These are phyloP conservation scores for Aphidius gifuensis DNA, from an alignment of 1,140 invertebrate species.

Conservation along the genomic window DNA sequence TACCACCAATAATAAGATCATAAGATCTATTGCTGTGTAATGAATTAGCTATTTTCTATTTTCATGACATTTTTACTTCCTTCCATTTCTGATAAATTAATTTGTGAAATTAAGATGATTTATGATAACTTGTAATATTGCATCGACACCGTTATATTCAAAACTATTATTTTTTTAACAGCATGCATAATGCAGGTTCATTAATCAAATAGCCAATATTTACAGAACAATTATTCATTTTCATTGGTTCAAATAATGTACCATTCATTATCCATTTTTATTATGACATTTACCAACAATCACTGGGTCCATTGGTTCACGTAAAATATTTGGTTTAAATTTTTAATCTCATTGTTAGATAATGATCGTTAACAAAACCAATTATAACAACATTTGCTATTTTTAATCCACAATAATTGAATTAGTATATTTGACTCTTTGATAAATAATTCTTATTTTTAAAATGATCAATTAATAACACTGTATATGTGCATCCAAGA, in stretches of 20 bases:
- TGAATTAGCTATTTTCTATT: too few relatives aligned
- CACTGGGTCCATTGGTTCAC: slow-evolving; percentile 24
- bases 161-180: too few relatives aligned
- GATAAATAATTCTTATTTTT: slow-evolving; percentile 30
- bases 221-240: slow-evolving; percentile 28
- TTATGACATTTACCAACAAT: slow-evolving; percentile 31
- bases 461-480: slow-evolving; percentile 27
- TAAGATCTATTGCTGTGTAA: too few relatives aligned
- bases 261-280: slow-evolving; percentile 12
- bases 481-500: slow-evolving; percentile 30
- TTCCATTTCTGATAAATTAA: neutral
- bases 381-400: slow-evolving; percentile 33
- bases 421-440: slow-evolving; percentile 19
- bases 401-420: slow-evolving; percentile 30
- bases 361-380: slow-evolving; percentile 23
- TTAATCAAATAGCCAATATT: slow-evolving; percentile 30
- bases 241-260: slow-evolving; percentile 12
- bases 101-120: slow-evolving; percentile 7
- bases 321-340: slow-evolving; percentile 25
- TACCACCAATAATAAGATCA: slow-evolving; percentile 37
- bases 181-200: slow-evolving; percentile 31
- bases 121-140: slow-evolving; percentile 2
- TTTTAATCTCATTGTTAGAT: slow-evolving; percentile 32
- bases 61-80: too few relatives aligned
- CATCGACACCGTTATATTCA: slow-evolving; percentile 12